A percentile compares a stretch with the other conserved stretches of the same genome.
Conservation (phyloP, 2,113 vertebrate genomes). For the Psilopogon haemacephalus region DNA sequence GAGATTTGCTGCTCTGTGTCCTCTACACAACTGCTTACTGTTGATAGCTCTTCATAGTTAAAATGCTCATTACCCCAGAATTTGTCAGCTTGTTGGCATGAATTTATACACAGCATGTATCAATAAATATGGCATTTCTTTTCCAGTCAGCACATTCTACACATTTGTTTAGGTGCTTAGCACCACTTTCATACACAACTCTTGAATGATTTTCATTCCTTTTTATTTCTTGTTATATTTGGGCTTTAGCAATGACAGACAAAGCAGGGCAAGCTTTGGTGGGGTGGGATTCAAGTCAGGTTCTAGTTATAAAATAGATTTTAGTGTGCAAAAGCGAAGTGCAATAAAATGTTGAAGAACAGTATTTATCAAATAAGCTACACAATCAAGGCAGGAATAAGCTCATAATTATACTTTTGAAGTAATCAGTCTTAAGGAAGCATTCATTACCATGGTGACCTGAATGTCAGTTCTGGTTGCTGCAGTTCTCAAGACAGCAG, state of each 20-base stretch:
- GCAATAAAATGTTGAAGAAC: not conserved
- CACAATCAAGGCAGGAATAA: slow-evolving; percentile 5
- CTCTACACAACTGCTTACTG: not conserved
- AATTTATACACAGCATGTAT: not conserved
- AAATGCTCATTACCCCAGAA: not conserved
- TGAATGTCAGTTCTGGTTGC: not conserved
- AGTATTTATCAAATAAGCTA: slow-evolving; percentile 4
- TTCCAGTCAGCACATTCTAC: not conserved
- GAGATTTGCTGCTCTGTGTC: not conserved
- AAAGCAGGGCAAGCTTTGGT: not conserved
- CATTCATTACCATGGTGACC: not conserved
- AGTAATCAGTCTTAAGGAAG: not conserved
- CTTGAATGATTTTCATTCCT: not conserved
- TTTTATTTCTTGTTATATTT: not conserved
- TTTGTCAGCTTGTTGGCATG: not conserved
- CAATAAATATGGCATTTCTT: not conserved
- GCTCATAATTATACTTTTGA: not conserved
- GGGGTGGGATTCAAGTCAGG: not conserved
- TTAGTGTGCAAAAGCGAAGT: not conserved
- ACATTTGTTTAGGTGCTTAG: not conserved
- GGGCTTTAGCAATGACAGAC: not conserved
- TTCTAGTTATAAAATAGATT: not conserved
- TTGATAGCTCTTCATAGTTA: not conserved
- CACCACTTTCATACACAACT: not conserved
- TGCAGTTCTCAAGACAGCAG: not conserved